These are phyloP conservation scores for Machimus rusticus DNA, from an alignment of 2,888 invertebrate genomes.

Conservation along the genomic window DNA sequence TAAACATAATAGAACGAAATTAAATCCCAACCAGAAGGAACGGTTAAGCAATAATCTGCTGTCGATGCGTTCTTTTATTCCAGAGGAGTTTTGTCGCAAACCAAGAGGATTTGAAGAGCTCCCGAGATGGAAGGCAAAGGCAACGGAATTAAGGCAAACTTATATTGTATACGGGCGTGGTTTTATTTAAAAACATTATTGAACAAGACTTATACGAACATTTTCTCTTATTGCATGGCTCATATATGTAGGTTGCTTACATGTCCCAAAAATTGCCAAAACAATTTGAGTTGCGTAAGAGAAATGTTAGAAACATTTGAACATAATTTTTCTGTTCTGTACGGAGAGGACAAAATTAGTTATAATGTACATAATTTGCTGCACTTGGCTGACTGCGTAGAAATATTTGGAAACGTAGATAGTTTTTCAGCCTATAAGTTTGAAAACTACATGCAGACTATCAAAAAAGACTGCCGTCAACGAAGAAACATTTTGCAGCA, in stretches of 20 bases:
- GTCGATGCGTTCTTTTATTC: not conserved
- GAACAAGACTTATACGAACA: conserved; percentile 20
- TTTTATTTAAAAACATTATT: conserved; percentile 9
- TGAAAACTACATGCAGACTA: not conserved
- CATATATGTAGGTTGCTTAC: not conserved
- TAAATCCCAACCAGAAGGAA: not conserved
- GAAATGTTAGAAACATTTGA: conserved; percentile 1
- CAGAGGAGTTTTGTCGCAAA: not conserved
- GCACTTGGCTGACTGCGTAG: not conserved
- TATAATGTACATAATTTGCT: conserved; percentile 21
- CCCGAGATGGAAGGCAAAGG: not conserved
- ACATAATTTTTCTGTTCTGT: not conserved
- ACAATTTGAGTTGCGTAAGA: not conserved
- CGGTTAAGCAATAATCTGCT: not conserved
- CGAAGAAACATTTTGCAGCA: not conserved
- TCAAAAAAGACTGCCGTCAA: not conserved
- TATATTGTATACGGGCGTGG: not conserved
- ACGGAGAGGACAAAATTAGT: not conserved
- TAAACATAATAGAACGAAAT: conserved; percentile 4
- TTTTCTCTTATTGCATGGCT: conserved; percentile 1
- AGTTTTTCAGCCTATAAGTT: not conserved
- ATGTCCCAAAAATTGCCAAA: not conserved
- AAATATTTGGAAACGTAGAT: not conserved
- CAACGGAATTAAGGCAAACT: not conserved
- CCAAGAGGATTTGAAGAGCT: not conserved